Evolutionary conservation across 2,888 invertebrate genomes (phyloP).

Genomic region (Scaeva pyrastri): DNA sequence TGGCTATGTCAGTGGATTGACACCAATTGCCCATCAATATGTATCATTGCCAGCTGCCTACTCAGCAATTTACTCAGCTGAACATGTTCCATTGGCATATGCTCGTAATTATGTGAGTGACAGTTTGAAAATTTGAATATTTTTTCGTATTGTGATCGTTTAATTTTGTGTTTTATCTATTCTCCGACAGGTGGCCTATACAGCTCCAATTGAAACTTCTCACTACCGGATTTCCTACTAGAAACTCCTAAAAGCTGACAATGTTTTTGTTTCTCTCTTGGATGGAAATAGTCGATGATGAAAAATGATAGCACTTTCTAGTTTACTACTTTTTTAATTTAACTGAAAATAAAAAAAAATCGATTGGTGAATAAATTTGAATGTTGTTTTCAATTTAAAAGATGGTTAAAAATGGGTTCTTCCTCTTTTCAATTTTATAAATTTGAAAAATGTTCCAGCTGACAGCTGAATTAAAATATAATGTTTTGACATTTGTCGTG

Average conservation of each 20-base stretch:
- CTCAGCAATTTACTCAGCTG: slow-evolving; percentile 58
- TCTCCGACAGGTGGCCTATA: slow-evolving; percentile 69
- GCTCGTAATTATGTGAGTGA: slow-evolving; percentile 77
- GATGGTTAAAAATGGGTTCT: too few species aligned
- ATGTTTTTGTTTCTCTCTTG: not conserved
- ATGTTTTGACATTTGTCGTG: too few species aligned
- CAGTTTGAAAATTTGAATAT: not conserved
- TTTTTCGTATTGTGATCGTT: not conserved
- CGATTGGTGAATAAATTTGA: slow-evolving; percentile 62
- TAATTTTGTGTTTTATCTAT: slow-evolving; percentile 43
- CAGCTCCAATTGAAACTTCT: slow-evolving; percentile 81
- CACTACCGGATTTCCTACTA: slow-evolving; percentile 81
- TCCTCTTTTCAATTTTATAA: too few species aligned
- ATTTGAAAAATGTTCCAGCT: too few species aligned
- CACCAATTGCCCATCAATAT: slow-evolving; percentile 58
- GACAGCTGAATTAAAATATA: too few species aligned
- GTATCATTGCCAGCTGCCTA: slow-evolving; percentile 27
- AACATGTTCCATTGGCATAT: slow-evolving; percentile 76
- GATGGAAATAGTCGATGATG: not conserved
- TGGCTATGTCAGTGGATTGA: slow-evolving; percentile 77
- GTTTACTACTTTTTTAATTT: slow-evolving; percentile 42
- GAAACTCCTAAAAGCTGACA: slow-evolving; percentile 60
- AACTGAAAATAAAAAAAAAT: slow-evolving; percentile 55
- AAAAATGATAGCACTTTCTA: slow-evolving; percentile 1
- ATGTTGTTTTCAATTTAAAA: not conserved